A percentile compares a stretch with the other conserved stretches of the same genome.
phyloP scores from a whole-genome alignment of 1,140 invertebrate species.

The Samia ricini region DNA sequence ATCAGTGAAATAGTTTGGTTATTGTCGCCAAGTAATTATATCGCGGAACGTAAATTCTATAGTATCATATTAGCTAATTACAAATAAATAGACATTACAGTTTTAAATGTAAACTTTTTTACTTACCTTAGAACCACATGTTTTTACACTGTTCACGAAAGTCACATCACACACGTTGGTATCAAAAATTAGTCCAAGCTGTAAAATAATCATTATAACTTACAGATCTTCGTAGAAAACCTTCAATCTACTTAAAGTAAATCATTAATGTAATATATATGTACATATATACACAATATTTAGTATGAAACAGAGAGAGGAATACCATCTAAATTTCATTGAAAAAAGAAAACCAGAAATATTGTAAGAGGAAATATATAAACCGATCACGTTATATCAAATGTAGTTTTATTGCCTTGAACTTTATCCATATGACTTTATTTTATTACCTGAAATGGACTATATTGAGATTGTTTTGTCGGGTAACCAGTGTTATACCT shows the following conservation, averaged over 20 bases:
- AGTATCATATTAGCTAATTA: too few relatives aligned
- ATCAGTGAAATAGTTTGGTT: too few relatives aligned
- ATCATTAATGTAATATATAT: conserved; percentile 30
- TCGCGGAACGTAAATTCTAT: too few relatives aligned
- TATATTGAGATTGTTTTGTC: neutral
- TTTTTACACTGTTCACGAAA: too few relatives aligned
- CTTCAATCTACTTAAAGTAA: conserved; percentile 18
- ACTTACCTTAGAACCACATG: too few relatives aligned
- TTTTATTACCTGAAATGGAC: neutral
- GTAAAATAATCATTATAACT: too few relatives aligned
- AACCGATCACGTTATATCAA: conserved; percentile 56
- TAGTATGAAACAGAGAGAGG: conserved; percentile 49
- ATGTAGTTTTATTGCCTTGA: conserved; percentile 18
- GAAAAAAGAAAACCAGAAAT: conserved; percentile 49
- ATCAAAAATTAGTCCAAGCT: too few relatives aligned
- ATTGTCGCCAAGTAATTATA: too few relatives aligned
- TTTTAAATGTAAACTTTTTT: too few relatives aligned
- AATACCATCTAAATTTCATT: conserved; percentile 68
- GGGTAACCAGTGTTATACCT: neutral
- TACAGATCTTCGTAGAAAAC: neutral
- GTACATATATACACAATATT: conserved; percentile 50
- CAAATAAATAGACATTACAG: too few relatives aligned
- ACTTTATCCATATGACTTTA: neutral
- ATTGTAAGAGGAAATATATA: conserved; percentile 60
- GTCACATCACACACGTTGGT: too few relatives aligned